Percentiles rank a stretch among this genome's conserved stretches.
phyloP scores from a whole-genome alignment of 2,113 vertebrate species.

The Elephas maximus region DNA sequence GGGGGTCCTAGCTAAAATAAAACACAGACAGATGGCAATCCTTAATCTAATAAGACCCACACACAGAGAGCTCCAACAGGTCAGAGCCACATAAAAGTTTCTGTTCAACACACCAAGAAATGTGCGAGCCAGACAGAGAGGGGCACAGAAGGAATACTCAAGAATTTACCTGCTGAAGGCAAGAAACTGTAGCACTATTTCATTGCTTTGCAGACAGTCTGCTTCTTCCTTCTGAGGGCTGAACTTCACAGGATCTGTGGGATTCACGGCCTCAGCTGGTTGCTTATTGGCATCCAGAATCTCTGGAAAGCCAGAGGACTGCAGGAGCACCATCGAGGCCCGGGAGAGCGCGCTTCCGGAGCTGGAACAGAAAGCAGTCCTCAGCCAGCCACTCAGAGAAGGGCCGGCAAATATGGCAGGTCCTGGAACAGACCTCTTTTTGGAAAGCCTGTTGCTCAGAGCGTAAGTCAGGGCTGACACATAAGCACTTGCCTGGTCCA shows the following conservation, averaged over 20 bases:
- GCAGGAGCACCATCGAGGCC: slow-evolving; percentile 91
- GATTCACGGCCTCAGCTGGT: slow-evolving; percentile 90
- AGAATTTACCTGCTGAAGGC: slow-evolving; percentile 93
- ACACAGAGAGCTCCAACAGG: accelerated
- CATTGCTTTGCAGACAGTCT: slow-evolving; percentile 92
- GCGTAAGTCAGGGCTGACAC: not conserved
- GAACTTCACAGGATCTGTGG: slow-evolving; percentile 86
- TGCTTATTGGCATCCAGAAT: slow-evolving; percentile 90
- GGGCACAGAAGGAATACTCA: accelerated
- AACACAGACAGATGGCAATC: not conserved
- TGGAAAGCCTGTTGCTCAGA: not conserved
- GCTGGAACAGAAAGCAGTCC: slow-evolving; percentile 79
- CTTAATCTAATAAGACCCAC: accelerated
- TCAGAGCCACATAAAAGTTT: not conserved
- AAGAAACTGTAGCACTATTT: slow-evolving; percentile 95
- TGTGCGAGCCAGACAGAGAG: not conserved
- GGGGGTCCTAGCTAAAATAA: not conserved
- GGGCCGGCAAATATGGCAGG: accelerated
- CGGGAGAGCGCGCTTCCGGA: slow-evolving; percentile 89
- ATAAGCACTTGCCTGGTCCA: not conserved
- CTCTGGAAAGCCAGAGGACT: slow-evolving; percentile 91
- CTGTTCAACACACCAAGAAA: not conserved
- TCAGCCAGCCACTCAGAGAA: not conserved
- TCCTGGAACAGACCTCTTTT: accelerated
- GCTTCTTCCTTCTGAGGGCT: slow-evolving; percentile 91